These are phyloP conservation scores for Gymnogyps californianus DNA, from an alignment of 2,113 vertebrate genomes.

Conservation along the genomic window DNA sequence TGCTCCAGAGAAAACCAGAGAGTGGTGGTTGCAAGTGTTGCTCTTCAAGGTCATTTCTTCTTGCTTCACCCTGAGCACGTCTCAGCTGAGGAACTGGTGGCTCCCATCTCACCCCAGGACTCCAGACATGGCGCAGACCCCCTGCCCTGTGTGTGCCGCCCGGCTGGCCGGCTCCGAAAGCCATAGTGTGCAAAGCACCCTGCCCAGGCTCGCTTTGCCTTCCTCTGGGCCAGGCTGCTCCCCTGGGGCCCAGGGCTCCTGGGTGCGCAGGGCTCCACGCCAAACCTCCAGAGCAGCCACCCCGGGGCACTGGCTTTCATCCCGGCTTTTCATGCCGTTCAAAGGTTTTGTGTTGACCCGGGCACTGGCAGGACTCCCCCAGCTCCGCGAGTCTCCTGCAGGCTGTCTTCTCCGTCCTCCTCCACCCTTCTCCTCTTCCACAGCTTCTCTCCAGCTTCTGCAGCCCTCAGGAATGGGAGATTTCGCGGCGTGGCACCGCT, in stretches of 20 bases:
- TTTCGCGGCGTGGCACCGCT: accelerated
- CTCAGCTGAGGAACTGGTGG: not conserved
- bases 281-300: not conserved
- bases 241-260: not conserved
- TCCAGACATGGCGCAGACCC: not conserved
- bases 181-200: not conserved
- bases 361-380: not conserved
- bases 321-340: accelerated
- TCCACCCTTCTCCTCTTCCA: not conserved
- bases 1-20: not conserved
- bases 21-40: not conserved
- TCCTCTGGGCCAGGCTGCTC: not conserved
- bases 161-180: accelerated
- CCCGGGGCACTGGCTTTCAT: not conserved
- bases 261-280: not conserved
- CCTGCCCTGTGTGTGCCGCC: not conserved
- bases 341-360: not conserved
- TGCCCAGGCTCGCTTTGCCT: not conserved
- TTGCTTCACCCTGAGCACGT: not conserved
- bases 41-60: not conserved
- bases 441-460: not conserved
- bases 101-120: not conserved
- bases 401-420: not conserved
- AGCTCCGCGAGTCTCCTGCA: not conserved
- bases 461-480: not conserved